Base-by-base conservation (phyloP, 1,140 invertebrate species). In the Trypoxylus dichotomus region DNA sequence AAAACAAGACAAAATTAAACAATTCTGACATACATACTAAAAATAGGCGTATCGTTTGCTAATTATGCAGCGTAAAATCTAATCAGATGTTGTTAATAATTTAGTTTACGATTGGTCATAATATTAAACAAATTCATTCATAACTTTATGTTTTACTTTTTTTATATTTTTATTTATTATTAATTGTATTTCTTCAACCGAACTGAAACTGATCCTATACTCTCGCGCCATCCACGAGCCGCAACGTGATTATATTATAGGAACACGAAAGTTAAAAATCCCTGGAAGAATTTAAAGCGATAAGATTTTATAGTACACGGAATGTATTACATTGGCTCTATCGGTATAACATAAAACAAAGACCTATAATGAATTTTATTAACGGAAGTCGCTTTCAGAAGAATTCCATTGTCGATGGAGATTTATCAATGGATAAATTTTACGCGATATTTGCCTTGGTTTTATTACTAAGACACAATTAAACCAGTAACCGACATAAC, bases 351-450 rank as follows among this genome's bases (percentile, higher is more conserved):
- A 27, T 2, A 68, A 68, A 68, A 68, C 60, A 68, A 68, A 68
- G 10, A 24, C 27, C 21, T 29, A 68, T 68, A 68, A 25, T 15
- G 27, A 21, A 25, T 68, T 63, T 68, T 68, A 68, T 68, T 68
- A 68, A 29, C 24, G 60, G 60, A 68, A 68, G 24, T 68, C 60
- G 60, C 60, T 68, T 2, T 68, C 21, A 27, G 11, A 27, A 13
- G 27, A 27, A 68, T 29, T 10, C 24, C 27, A 68, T 68, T 68
- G 60, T 68, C 60, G 24, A 27, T 68, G 25, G 60, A 27, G 24
- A 68, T 68, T 68, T 68, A 68, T 68, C 60, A 27, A 68, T 68
- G 1, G 27, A 27, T 68, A 68, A 29, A 29, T 68, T 68, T 68
- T 13, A 68, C 24, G 60, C 24, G 47, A 15, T 68, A 68, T 68